Evolutionary conservation across 2,113 vertebrate genomes (phyloP), one percentile per base, ranked within the genome.

Genomic region (Bucco capensis): DNA sequence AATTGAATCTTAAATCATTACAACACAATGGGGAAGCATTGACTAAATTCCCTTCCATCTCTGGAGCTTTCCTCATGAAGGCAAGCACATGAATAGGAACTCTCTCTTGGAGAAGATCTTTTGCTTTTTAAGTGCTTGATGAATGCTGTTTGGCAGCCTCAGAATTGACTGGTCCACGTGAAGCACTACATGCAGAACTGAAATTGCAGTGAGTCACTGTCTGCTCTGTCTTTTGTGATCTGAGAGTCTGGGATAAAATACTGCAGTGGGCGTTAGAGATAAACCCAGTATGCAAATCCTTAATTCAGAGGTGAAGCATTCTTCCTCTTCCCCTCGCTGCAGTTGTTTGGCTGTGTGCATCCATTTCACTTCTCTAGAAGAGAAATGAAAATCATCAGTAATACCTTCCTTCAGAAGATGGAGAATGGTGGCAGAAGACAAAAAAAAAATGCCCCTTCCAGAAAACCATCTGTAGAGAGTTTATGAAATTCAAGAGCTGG

Each of bases 181-280:
- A 89, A 91, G 49, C 3, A 1, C 54, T 69, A 46, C 87, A 70
- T 7, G 72, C 53, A 73, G 89, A 91, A 66, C 87, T 0, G 5
- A 92, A 91, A 91, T 83, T 94, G 88, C 72, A 56, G 71, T 93
- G 93, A 94, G 85, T 94, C 93, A 88, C 87, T 76, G 89, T 94
- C 93, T 95, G 93, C 91, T 76, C 89, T 76, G 61, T 78, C 91
- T 92, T 92, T 83, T 94, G 94, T 89, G 91, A 92, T 86, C 93
- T 60, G 85, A 66, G 85, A 89, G 90, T 89, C 95, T 94, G 90
- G 89, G 91, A 85, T 93, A 86, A 87, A 93, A 78, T 42, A 51
- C 83, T 84, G 91, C 87, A 91, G 91, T 93, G 94, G 91, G 93
- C 92, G 93, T 93, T 92, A 84, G 8, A 92, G 88, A 92, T 92